Evolutionary conservation across 1,140 invertebrate species (phyloP).

Genomic region (Drosophila pseudoananassae): DNA sequence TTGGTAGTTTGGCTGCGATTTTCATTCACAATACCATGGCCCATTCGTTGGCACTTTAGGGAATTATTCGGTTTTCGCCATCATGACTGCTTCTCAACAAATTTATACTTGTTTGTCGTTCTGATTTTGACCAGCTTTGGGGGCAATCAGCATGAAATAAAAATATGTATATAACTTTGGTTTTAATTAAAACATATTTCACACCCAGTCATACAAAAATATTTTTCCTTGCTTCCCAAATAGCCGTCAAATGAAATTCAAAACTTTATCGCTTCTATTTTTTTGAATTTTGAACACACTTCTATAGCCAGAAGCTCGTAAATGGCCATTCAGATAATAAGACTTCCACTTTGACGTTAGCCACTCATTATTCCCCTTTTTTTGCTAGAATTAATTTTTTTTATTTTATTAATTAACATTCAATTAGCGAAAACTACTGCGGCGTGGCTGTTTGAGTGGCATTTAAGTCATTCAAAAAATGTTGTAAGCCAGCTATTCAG

Average conservation of each 20-base stretch:
- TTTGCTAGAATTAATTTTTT: constrained; percentile 17
- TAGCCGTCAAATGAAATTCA: constrained; percentile 63
- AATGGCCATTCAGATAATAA: constrained; percentile 71
- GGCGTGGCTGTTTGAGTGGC: constrained; percentile 36
- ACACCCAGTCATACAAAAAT: constrained; percentile 27
- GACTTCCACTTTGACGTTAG: constrained; percentile 32
- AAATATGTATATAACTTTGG: constrained; percentile 62
- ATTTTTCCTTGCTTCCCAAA: constrained; percentile 41
- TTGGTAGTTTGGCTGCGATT: constrained; percentile 48
- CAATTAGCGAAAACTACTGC: constrained; percentile 63
- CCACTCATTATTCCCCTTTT: constrained; percentile 9
- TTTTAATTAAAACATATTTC: constrained; percentile 81
- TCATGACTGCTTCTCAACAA: constrained; percentile 24
- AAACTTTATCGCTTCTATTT: constrained; percentile 38
- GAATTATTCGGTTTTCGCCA: constrained; percentile 42
- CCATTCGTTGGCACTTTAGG: constrained; percentile 41
- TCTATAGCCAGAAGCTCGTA: background rate
- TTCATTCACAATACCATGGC: constrained; percentile 34
- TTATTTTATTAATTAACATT: constrained; percentile 71
- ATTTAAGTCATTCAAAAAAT: constrained; percentile 48
- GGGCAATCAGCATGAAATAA: constrained; percentile 44
- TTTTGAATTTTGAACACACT: background rate
- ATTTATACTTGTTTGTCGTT: constrained; percentile 70
- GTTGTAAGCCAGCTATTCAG: constrained; percentile 19
- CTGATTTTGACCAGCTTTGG: constrained; percentile 58